phyloP scores from a whole-genome alignment of 2,797 vertebrate species.

The Acanthurus leucopareius region DNA sequence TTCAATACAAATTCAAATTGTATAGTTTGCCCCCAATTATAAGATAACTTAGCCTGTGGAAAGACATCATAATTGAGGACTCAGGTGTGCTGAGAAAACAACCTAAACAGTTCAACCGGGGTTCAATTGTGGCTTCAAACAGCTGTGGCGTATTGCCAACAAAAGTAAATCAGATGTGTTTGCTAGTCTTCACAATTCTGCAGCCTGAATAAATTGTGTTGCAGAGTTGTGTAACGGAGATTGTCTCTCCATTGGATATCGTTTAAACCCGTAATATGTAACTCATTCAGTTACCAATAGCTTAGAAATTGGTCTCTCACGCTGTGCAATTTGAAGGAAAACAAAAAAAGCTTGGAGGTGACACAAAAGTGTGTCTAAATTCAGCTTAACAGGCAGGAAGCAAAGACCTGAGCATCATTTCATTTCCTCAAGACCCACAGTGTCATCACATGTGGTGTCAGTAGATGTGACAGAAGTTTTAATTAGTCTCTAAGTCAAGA shows the following conservation, averaged over 20 bases:
- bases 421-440: slow-evolving; percentile 3
- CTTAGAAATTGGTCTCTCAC: slow-evolving; percentile 6
- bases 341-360: slow-evolving; percentile 12
- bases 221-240: slow-evolving; percentile 23
- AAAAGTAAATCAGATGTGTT: slow-evolving; percentile 33
- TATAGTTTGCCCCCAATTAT: slow-evolving; percentile 33
- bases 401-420: background rate
- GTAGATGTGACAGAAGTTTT: slow-evolving; percentile 35
- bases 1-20: slow-evolving; percentile 32
- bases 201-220: slow-evolving; percentile 38
- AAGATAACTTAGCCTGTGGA: slow-evolving; percentile 19
- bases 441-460: background rate
- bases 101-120: slow-evolving; percentile 13
- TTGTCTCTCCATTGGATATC: background rate
- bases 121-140: slow-evolving; percentile 24
- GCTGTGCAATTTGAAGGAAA: slow-evolving; percentile 7
- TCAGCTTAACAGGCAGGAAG: slow-evolving; percentile 6
- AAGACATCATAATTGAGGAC: slow-evolving; percentile 30
- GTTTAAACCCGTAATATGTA: slow-evolving; percentile 17
- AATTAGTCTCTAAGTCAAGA: slow-evolving; percentile 46
- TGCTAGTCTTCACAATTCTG: slow-evolving; percentile 35
- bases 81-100: slow-evolving; percentile 36
- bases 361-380: background rate
- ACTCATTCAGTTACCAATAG: slow-evolving; percentile 12
- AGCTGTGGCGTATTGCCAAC: slow-evolving; percentile 28